Conservation (phyloP, 2,113 vertebrate genomes). For the Erythrocercus mccallii region DNA sequence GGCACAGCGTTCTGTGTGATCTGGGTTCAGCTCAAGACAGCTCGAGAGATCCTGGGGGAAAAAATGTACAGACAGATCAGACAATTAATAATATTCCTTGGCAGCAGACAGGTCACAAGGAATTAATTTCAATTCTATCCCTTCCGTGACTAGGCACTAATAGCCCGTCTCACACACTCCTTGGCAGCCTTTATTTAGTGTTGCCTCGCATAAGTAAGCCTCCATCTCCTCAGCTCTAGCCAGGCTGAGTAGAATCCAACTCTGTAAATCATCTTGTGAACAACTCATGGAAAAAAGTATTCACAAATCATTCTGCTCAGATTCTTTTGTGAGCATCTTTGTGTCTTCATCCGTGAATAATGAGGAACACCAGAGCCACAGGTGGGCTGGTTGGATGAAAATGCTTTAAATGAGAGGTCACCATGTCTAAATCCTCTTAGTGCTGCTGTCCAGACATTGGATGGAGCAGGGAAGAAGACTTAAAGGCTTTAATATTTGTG, state of each 20-base stretch:
- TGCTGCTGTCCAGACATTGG: background rate
- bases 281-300: background rate
- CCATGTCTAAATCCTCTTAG: background rate
- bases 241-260: background rate
- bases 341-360: background rate
- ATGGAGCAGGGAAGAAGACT: background rate
- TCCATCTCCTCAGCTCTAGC: background rate
- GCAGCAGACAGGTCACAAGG: background rate
- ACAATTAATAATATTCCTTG: background rate
- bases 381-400: background rate
- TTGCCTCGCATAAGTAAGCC: background rate
- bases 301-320: background rate
- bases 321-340: background rate
- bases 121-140: background rate
- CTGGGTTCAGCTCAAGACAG: background rate
- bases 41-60: background rate
- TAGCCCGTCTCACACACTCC: background rate
- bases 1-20: background rate
- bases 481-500: rapidly evolving
- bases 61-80: background rate
- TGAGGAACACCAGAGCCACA: background rate
- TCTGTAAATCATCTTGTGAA: conserved; percentile 26
- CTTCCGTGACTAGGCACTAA: background rate
- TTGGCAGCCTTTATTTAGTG: background rate
- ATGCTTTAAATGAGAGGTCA: background rate